These are phyloP conservation scores for Epizoanthus illoricatus DNA, from an alignment of 92 coral and sea anemone species.

Conservation along the genomic window DNA sequence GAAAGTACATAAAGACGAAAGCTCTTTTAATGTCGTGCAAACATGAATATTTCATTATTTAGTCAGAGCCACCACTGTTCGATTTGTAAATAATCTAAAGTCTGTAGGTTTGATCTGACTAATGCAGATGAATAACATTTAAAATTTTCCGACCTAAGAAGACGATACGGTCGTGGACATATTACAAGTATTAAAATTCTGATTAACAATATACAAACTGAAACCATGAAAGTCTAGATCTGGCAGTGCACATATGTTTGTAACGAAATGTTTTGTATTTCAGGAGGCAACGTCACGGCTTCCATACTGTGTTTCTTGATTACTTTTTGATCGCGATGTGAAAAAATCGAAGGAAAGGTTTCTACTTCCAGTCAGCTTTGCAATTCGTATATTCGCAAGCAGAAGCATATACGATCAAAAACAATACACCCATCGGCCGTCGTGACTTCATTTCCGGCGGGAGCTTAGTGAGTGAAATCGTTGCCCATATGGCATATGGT, in stretches of 20 bases:
- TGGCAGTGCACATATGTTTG: too few species aligned
- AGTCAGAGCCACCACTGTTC: not conserved
- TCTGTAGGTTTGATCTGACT: not conserved
- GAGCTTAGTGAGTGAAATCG: not conserved
- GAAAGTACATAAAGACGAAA: not conserved
- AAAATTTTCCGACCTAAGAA: too few species aligned
- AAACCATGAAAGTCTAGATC: too few species aligned
- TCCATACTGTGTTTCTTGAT: too few species aligned
- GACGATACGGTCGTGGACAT: too few species aligned
- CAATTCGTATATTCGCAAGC: not conserved
- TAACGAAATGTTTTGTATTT: too few species aligned
- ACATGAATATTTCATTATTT: not conserved
- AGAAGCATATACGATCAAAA: not conserved
- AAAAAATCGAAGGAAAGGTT: too few species aligned
- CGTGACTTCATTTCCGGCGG: constrained; percentile 3
- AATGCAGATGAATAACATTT: not conserved
- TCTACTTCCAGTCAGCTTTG: too few species aligned
- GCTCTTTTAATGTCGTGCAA: not conserved
- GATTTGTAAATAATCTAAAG: not conserved
- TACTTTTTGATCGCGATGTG: too few species aligned
- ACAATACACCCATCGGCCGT: not conserved
- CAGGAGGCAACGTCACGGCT: too few species aligned
- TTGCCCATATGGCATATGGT: not conserved
- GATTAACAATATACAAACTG: too few species aligned
- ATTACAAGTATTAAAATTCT: too few species aligned